Evolutionary conservation across 2,113 vertebrate species (phyloP).

Genomic region (Coptodon rendalli): DNA sequence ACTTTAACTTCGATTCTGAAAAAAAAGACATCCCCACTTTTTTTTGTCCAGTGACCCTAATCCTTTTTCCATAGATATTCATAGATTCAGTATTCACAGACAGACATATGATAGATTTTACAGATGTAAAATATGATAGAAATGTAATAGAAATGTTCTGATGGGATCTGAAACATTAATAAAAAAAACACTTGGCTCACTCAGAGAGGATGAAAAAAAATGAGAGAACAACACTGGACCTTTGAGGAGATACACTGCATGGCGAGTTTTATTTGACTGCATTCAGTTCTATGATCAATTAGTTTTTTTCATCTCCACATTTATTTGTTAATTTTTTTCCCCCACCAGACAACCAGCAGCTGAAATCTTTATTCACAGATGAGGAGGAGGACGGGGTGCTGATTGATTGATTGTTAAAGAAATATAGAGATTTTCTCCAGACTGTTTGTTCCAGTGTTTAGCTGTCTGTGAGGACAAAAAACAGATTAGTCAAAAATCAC

Average conservation of each 20-base stretch:
- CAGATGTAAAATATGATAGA: not conserved
- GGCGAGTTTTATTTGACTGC: not conserved
- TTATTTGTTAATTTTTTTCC: not conserved
- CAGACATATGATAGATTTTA: not conserved
- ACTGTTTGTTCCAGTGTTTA: not conserved
- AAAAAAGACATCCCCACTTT: not conserved
- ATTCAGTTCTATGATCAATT: not conserved
- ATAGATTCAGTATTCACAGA: not conserved
- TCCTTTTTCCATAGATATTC: not conserved
- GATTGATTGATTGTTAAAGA: not conserved
- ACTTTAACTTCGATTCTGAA: not conserved
- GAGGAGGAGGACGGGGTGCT: not conserved
- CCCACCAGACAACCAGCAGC: not conserved
- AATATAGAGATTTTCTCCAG: not conserved
- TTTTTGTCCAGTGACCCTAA: not conserved
- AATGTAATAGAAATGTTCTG: not conserved
- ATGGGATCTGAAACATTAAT: not conserved
- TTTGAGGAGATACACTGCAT: not conserved
- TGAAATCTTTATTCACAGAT: not conserved
- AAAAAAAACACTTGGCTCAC: not conserved
- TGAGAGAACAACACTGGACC: not conserved
- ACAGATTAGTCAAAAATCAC: not conserved
- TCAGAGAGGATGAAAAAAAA: not conserved
- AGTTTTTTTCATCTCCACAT: not conserved
- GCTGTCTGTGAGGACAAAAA: not conserved